Evolutionary conservation across 2,113 vertebrate species (phyloP).

Genomic region (Microcebus tavaratra): DNA sequence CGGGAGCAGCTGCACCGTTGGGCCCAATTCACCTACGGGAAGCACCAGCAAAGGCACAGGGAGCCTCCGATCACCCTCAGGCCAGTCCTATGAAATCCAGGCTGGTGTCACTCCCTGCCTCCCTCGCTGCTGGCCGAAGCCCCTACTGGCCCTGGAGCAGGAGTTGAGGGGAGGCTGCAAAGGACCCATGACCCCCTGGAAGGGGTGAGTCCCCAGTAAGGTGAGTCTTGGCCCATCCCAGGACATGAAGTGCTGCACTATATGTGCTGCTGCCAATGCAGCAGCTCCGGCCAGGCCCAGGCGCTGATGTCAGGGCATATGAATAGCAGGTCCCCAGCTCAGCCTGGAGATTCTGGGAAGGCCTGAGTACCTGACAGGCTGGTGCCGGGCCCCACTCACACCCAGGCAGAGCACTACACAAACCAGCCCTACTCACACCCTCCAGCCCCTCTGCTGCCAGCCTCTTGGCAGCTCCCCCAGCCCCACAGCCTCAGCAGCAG

Average conservation of each 20-base stretch:
- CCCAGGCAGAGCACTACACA: neutral
- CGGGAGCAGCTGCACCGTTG: neutral
- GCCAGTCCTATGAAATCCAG: neutral
- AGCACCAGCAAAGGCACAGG: neutral
- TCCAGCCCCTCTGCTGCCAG: neutral
- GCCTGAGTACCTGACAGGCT: neutral
- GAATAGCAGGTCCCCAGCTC: conserved; percentile 21
- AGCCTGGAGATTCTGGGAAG: neutral
- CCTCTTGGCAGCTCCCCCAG: neutral
- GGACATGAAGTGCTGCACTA: conserved; percentile 1
- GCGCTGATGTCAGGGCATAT: neutral
- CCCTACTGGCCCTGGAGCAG: neutral
- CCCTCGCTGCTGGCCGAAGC: neutral
- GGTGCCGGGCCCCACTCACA: neutral
- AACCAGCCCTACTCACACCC: neutral
- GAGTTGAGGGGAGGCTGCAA: neutral
- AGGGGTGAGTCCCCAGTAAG: conserved; percentile 19
- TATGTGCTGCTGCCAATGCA: conserved; percentile 53
- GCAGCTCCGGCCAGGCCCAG: neutral
- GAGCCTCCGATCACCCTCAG: neutral
- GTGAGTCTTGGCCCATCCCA: conserved; percentile 53
- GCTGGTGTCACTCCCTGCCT: neutral
- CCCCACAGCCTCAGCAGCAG: neutral
- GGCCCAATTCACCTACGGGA: neutral
- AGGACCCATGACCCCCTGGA: neutral